Evolutionary conservation across 2,113 vertebrate genomes (phyloP), one percentile per base, ranked within the genome.

Genomic region (Muntiacus reevesi): DNA sequence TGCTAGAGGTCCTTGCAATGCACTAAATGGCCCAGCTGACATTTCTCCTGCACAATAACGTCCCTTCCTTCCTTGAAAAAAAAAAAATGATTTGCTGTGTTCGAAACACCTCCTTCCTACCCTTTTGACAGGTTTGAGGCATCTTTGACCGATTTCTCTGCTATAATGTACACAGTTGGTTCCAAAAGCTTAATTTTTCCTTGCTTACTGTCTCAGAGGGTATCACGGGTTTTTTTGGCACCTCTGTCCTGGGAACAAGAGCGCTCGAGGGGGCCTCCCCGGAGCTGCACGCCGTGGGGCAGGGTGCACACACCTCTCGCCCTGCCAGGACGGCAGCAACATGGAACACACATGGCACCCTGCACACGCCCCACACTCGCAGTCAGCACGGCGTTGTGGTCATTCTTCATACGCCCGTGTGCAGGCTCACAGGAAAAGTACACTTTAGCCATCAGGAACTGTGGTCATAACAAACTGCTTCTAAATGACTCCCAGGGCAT

Each of bases 401-500:
- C 78, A 2, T n/a, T 96, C 76, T 25, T 82, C 36, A 1, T 28
- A 3, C 12, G 76, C 54, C 47, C 6, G 25, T 1, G 1, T 30
- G 10, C 62, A 14, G 28, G 88, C 40, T 6, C 59, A 28, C 52
- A 57, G 92, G 90, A 94, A 97, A 79, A 93, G 87, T 3, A 59
- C 87, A 84, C n/a, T 84, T 5, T 50, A 74, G 0, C 81, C 79
- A 76, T 95, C 93, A 78, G 95, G 83, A 97, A 98, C 90, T 81
- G 57, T 64, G 57, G 67, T 93, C 93, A 9, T 17, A 71, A 93
- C 83, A 60, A 93, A 82, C 33, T 40, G 74, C 87, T 87, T 94
- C 93, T 97, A 85, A 97, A 97, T 2, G 67, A 12, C 84, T 96
- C 94, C 81, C 83, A 52, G 89, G 92, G 81, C 91, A 57, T 95